Conservation (phyloP, 2,888 invertebrate species). For the Aricia artaxerxes region DNA sequence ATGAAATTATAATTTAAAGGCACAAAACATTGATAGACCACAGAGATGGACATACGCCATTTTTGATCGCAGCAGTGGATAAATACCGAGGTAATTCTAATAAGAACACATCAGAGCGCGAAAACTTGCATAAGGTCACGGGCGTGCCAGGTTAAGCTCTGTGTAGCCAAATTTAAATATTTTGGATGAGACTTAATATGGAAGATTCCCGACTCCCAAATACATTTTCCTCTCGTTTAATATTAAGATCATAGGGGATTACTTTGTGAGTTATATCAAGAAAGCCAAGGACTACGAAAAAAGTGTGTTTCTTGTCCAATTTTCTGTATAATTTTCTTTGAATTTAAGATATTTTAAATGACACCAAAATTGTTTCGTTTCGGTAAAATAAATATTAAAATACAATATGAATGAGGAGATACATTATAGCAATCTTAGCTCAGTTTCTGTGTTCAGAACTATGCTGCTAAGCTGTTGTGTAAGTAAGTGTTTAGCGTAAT, state of each 20-base stretch:
- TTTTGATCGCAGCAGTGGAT: neutral
- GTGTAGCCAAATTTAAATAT: constrained; percentile 20
- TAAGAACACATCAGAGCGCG: neutral
- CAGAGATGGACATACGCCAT: neutral
- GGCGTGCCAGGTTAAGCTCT: neutral
- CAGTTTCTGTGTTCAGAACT: too few relatives aligned
- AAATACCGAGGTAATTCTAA: neutral
- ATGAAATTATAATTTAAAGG: too few relatives aligned
- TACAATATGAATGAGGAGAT: too few relatives aligned
- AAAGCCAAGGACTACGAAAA: constrained; percentile 1
- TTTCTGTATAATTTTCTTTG: neutral
- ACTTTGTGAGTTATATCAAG: constrained; percentile 13
- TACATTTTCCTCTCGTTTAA: constrained; percentile 20
- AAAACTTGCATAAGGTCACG: neutral
- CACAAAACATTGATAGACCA: neutral
- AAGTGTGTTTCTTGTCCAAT: neutral
- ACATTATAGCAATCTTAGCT: too few relatives aligned
- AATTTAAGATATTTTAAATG: neutral
- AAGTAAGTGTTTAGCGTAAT: too few relatives aligned
- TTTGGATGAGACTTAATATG: constrained; percentile 1
- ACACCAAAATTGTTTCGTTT: too few relatives aligned
- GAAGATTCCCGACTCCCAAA: constrained; percentile 19
- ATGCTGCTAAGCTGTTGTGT: too few relatives aligned
- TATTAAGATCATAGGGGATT: constrained; percentile 28
- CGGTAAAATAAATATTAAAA: too few relatives aligned